Evolutionary conservation across 2,113 vertebrate genomes (phyloP).

Genomic region (Gavialis gangeticus): DNA sequence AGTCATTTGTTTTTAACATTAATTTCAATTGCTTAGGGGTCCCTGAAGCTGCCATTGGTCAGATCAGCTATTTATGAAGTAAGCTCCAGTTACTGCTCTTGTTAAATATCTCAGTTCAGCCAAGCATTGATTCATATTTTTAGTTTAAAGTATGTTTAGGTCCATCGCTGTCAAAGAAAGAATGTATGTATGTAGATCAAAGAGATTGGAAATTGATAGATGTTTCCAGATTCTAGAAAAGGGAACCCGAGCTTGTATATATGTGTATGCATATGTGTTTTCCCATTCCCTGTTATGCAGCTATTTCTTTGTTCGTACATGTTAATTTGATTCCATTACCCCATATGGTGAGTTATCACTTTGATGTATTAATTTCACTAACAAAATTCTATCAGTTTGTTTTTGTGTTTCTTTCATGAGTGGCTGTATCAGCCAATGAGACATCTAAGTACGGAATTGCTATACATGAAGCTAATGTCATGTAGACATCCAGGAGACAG

Average conservation of each 20-base stretch:
- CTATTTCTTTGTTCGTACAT: neutral
- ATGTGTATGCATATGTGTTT: neutral
- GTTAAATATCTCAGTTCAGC: neutral
- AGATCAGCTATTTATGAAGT: neutral
- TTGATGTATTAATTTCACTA: neutral
- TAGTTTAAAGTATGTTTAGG: neutral
- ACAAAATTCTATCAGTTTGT: neutral
- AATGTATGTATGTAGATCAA: neutral
- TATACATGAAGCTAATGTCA: neutral
- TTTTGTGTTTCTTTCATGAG: neutral
- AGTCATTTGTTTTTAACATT: neutral
- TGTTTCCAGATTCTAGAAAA: neutral
- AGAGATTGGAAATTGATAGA: neutral
- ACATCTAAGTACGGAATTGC: neutral
- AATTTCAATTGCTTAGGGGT: neutral
- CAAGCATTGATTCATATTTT: neutral
- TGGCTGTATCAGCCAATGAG: neutral
- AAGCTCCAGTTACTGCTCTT: neutral
- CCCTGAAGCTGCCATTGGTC: neutral
- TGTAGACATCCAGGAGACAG: neutral
- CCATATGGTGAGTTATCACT: neutral
- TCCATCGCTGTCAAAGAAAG: neutral
- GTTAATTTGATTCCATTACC: neutral
- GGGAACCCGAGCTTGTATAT: neutral
- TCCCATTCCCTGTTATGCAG: neutral